These are phyloP conservation scores for Drosophila yakuba DNA, from an alignment of 1,140 invertebrate species.

Conservation along the genomic window DNA sequence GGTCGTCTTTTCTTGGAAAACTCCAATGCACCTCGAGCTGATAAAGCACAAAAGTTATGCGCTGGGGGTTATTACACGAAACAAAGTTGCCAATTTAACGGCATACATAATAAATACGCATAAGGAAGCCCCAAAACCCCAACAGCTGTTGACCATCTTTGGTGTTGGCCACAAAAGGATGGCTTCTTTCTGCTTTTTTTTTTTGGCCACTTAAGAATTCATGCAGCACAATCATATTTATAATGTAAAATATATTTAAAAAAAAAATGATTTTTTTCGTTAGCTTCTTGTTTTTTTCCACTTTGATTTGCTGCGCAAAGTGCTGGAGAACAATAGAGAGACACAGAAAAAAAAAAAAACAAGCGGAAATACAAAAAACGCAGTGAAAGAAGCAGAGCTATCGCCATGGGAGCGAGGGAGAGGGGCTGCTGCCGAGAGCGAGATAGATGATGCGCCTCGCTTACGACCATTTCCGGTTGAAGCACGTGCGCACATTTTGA, in stretches of 20 bases:
- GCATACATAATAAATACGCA: conserved; percentile 47
- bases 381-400: conserved; percentile 33
- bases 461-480: conserved; percentile 81
- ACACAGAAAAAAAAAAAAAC: conserved; percentile 20
- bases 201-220: conserved; percentile 75
- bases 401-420: conserved; percentile 17
- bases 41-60: conserved; percentile 59
- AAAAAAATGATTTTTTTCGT: conserved; percentile 42
- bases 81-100: conserved; percentile 51
- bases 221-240: conserved; percentile 42
- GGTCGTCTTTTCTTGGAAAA: conserved; percentile 68
- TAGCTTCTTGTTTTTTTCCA: conserved; percentile 32
- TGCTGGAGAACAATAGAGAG: conserved; percentile 71
- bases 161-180: conserved; percentile 70
- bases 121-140: conserved; percentile 39
- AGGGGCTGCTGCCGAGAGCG: conserved; percentile 37
- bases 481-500: conserved; percentile 74
- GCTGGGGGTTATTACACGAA: conserved; percentile 3
- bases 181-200: conserved; percentile 24
- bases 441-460: conserved; percentile 74
- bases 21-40: conserved; percentile 51
- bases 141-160: conserved; percentile 73
- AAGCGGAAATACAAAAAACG: conserved; percentile 76
- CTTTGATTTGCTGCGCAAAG: conserved; percentile 75
- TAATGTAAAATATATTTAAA: conserved; percentile 53